phyloP scores from a whole-genome alignment of 2,797 vertebrate species.

The Eurystomus glaucurus region DNA sequence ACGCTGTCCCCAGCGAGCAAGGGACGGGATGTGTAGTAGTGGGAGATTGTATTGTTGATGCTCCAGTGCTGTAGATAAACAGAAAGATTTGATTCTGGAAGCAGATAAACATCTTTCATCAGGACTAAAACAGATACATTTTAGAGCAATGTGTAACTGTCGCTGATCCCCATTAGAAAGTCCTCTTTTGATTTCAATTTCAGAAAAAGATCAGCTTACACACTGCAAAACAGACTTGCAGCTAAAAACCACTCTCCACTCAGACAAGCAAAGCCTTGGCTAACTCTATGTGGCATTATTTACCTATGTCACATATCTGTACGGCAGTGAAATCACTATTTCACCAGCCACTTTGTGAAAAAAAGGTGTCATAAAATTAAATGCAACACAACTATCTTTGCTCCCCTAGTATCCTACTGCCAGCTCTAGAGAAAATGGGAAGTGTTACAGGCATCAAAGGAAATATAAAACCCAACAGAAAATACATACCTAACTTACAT shows the following conservation, averaged over 20 bases:
- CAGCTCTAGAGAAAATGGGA: neutral
- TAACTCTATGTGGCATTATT: conserved; percentile 35
- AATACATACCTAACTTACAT: neutral
- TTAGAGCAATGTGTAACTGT: neutral
- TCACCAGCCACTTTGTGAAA: neutral
- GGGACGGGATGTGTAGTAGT: neutral
- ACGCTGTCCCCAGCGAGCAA: neutral
- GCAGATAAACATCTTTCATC: conserved; percentile 31
- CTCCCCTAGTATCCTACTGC: neutral
- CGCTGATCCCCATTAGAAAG: conserved; percentile 30
- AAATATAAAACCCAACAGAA: neutral
- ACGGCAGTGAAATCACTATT: neutral
- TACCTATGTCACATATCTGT: neutral
- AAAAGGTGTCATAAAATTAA: neutral
- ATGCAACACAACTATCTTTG: neutral
- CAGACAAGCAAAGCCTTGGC: neutral
- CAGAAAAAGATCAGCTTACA: conserved; percentile 40
- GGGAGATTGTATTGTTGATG: neutral
- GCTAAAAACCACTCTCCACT: neutral
- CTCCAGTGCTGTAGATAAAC: conserved; percentile 8
- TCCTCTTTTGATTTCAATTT: conserved; percentile 31
- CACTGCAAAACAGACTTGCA: neutral
- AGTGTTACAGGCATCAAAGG: neutral
- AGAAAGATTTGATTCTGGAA: conserved; percentile 35
- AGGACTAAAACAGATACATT: conserved; percentile 1